Evolutionary conservation across 2,113 vertebrate genomes (phyloP), one percentile per base, ranked within the genome.

Genomic region (Tonatia bakeri): DNA sequence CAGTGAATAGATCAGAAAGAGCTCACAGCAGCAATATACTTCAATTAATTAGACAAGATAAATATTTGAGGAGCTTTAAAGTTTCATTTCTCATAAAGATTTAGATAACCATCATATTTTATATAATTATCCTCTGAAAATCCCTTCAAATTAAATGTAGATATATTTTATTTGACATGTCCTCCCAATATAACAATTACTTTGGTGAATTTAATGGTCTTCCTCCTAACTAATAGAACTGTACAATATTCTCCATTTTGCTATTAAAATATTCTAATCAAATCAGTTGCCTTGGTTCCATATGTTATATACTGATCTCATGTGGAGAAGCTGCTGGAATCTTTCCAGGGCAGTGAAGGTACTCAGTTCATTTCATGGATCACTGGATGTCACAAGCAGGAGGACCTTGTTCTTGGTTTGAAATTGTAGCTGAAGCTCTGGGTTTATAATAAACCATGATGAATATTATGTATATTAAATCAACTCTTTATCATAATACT

Each of bases 211-310:
- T 98, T 98, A 98, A 98, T 98, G 97, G 96, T 95, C 94, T 94
- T 97, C 96, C 94, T 94, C 90, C 88, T 94, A 96, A 97, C 95
- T 97, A 97, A 98, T 95, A 98, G 97, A 98, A 91, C 98, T 98
- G 70, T 97, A 96, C 96, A 97, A 96, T 96, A 96, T 96, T 98
- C 79, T 47, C 95, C 54, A 96, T 98, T 97, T 95, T 97, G 97
- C 98, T 98, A 98, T 98, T 99, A 98, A 98, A 98, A 98, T 98
- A 98, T 98, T 98, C 98, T 98, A 98, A 99, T 99, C 98, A 98
- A 99, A 98, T 98, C 98, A 98, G 98, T 98, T 98, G 98, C 98
- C 96, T 97, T 96, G 92, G 97, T 98, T 98, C 98, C 98, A 98
- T 99, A 98, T 98, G 98, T 98, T 98, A 97, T 97, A 97, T 97